phyloP scores from a whole-genome alignment of 1,140 invertebrate genomes.

The Eulimnadia texana region DNA sequence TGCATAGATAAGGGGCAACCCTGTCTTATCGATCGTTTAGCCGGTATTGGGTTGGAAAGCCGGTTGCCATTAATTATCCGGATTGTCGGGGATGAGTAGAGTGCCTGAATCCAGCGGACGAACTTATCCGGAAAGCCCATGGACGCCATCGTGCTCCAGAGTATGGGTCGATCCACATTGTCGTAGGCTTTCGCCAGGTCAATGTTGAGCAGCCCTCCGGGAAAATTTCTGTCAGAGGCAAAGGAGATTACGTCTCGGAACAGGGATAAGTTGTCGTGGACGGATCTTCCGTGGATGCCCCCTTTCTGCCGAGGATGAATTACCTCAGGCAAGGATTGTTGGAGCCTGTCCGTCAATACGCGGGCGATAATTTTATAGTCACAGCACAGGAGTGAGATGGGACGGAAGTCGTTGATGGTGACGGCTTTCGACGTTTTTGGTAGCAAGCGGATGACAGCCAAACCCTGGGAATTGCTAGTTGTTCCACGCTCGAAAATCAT shows the following conservation, averaged over 20 bases:
- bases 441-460: neutral
- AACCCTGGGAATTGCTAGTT: neutral
- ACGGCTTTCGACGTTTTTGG: neutral
- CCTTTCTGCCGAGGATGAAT: neutral
- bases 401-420: neutral
- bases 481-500: neutral
- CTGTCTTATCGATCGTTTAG: neutral
- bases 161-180: neutral
- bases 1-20: neutral
- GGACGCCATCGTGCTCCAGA: neutral
- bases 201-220: neutral
- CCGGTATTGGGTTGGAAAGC: neutral
- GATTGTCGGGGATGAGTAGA: neutral
- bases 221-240: neutral
- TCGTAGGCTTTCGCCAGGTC: neutral
- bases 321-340: neutral
- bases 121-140: neutral
- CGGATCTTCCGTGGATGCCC: neutral
- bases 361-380: too few species aligned
- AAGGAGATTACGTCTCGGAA: neutral
- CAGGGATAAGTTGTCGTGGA: neutral
- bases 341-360: neutral
- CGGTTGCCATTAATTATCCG: neutral
- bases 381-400: neutral
- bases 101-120: neutral